These are phyloP conservation scores for Percopsis omiscomaycus DNA, from an alignment of 2,797 vertebrate species.

Conservation along the genomic window DNA sequence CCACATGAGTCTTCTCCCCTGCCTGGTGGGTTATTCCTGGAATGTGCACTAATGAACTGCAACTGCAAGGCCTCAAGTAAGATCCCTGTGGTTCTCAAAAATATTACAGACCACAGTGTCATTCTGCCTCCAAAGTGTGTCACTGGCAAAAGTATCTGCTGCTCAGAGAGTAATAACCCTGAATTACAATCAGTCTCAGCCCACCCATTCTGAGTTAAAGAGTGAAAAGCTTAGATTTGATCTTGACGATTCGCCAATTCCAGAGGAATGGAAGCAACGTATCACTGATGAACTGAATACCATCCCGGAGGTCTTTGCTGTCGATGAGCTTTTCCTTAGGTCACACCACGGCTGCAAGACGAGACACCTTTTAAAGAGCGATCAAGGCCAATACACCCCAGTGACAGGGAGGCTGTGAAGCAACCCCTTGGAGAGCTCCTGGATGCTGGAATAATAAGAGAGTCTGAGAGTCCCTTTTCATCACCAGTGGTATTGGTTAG, in stretches of 20 bases:
- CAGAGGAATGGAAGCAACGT: not conserved
- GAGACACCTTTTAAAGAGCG: constrained; percentile 1
- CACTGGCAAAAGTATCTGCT: constrained; percentile 19
- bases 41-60: constrained; percentile 16
- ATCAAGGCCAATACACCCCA: not conserved
- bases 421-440: not conserved
- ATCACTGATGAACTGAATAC: not conserved
- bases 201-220: no score
- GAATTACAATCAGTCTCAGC: no score
- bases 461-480: not conserved
- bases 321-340: not conserved
- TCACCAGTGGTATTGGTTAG: not conserved
- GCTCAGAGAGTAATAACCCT: not conserved
- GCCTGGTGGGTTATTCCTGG: constrained; percentile 19
- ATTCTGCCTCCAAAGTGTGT: constrained; percentile 3
- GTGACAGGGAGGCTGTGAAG: not conserved
- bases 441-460: not conserved
- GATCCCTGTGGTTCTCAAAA: not conserved
- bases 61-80: constrained; percentile 5
- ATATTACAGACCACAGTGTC: constrained; percentile 1
- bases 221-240: not conserved
- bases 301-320: not conserved
- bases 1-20: not conserved
- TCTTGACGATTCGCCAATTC: not conserved
- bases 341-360: not conserved